Base-by-base conservation (phyloP, 2,797 vertebrate species). In the Syncerus caffer region DNA sequence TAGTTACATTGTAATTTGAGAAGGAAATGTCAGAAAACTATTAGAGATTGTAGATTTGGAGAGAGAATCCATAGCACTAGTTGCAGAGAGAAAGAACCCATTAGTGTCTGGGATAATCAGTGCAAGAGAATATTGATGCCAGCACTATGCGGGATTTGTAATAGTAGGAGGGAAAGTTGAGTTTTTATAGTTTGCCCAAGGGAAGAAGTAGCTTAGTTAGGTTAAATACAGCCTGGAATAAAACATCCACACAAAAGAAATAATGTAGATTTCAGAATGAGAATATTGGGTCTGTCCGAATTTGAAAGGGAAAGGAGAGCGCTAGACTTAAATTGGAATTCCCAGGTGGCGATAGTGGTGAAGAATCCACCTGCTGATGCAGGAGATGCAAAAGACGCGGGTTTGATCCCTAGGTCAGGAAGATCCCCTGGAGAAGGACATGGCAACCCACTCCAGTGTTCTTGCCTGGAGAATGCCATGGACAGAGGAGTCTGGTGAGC, bases 121-220 rank as follows among this genome's bases (percentile, higher is more conserved):
- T 25, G 12, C 7, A 58, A 3, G 17, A 29, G 11, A 27, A 2
- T 17, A 5, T 60, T 25, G 12, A 3, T 17, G 45, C 50, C 14
- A 5, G 76, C 21, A 25, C 16, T 50, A 1, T 6, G 11, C 9
- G 3, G 27, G n/a, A 15, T 47, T 14, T 4, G 3, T 27, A 34
- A 14, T 74, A 12, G 27, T 47, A 25, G 50, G 85, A 74, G 6
- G n/a, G 38, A 42, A n/a, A 47, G 4, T 55, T 85, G 42, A 64
- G 23, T 47, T 93, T 88, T 76, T 85, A 50, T 64, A 71, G 50
- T 42, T 93, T 93, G 42, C 47, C 17, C 79, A 74, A 45, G 76
- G 47, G 23, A 76, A 79, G 45, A 62, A n/a, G n/a, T 64, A 14
- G 7, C 85, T 42, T 79, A 12, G 76, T 90, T 92, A 82, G 29